Conservation (phyloP, 2,113 vertebrate genomes). For the Todiramphus chloris region DNA sequence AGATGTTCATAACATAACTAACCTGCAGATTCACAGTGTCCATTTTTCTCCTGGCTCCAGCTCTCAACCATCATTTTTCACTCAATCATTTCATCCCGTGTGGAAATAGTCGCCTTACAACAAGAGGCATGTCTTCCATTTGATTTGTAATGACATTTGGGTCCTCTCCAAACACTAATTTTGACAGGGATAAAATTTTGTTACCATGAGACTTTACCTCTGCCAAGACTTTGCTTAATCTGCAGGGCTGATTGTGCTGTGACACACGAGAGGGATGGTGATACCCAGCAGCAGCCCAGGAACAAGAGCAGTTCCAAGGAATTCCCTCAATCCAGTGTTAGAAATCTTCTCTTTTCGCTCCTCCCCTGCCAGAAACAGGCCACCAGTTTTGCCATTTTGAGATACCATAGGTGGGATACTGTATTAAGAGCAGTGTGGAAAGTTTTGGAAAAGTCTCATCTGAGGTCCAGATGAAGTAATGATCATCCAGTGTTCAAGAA, state of each 20-base stretch:
- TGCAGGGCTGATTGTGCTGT: neutral
- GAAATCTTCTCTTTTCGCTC: neutral
- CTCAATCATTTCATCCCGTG: neutral
- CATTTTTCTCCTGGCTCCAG: neutral
- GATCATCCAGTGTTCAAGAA: neutral
- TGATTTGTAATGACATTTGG: neutral
- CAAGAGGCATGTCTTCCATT: neutral
- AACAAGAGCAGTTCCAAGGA: accelerated
- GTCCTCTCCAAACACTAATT: neutral
- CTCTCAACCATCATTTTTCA: neutral
- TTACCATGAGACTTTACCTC: accelerated
- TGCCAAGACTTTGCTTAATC: neutral
- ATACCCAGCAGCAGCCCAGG: neutral
- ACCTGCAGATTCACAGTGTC: neutral
- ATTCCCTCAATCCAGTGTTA: accelerated
- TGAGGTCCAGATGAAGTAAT: neutral
- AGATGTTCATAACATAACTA: neutral
- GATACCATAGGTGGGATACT: neutral
- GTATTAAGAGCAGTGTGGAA: neutral
- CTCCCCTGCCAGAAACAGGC: neutral
- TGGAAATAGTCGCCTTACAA: neutral
- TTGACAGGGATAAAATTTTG: neutral
- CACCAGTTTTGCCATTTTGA: neutral
- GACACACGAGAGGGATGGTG: neutral
- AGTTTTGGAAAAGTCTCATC: neutral